Percentiles rank a stretch among this genome's conserved stretches.
Conservation (phyloP, 2,888 invertebrate species). For the Malachius bipustulatus region DNA sequence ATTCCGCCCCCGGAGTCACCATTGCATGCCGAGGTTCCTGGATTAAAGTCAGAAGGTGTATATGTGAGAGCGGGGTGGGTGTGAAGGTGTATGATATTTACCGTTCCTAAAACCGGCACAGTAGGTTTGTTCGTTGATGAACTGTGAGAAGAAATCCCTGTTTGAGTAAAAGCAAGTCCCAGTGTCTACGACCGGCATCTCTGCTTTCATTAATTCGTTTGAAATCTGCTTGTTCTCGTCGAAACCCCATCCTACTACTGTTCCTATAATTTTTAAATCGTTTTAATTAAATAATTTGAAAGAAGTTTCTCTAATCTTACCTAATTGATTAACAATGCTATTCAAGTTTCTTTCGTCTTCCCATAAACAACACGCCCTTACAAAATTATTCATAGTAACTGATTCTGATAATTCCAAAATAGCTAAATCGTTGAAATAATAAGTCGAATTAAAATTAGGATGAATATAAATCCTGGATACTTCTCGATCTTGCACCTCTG, state of each 20-base stretch:
- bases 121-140: conserved; percentile 45
- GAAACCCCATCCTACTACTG: conserved; percentile 39
- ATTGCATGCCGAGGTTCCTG: conserved; percentile 48
- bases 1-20: conserved; percentile 37
- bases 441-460: conserved; percentile 32
- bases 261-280: conserved; percentile 19
- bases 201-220: conserved; percentile 43
- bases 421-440: conserved; percentile 42
- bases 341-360: conserved; percentile 22
- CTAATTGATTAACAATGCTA: conserved; percentile 23
- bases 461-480: conserved; percentile 34
- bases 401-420: conserved; percentile 40
- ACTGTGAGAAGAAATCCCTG: conserved; percentile 47
- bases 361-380: conserved; percentile 51
- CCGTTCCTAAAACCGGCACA: conserved; percentile 39
- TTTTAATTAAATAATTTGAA: not conserved
- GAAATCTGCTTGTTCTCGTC: conserved; percentile 45
- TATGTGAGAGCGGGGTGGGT: too few relatives aligned
- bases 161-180: conserved; percentile 48
- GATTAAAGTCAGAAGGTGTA: not conserved
- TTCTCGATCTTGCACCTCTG: conserved; percentile 37
- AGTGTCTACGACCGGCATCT: conserved; percentile 49
- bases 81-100: conserved; percentile 16
- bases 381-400: conserved; percentile 40
- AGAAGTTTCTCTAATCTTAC: conserved; percentile 17